Conservation (phyloP, 2,797 vertebrate species). For the Sciaenops ocellatus region DNA sequence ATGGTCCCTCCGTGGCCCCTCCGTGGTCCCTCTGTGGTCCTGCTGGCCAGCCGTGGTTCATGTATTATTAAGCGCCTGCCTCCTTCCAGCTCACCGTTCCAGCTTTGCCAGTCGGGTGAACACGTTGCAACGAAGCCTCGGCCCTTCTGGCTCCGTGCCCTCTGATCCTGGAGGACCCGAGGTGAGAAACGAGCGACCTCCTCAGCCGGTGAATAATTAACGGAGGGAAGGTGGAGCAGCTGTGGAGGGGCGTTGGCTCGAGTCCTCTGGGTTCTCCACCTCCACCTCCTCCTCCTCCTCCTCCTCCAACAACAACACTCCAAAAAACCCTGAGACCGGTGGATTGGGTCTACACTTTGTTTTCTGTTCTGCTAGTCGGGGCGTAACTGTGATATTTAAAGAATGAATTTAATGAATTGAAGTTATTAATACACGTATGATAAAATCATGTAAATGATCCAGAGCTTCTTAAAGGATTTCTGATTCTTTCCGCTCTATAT, state of each 20-base stretch:
- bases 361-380: no score
- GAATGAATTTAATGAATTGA: no score
- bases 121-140: conserved; percentile 50
- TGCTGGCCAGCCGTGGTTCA: conserved; percentile 40
- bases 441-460: no score
- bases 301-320: neutral
- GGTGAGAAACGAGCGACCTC: conserved; percentile 74
- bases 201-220: conserved; percentile 83
- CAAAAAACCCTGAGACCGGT: neutral
- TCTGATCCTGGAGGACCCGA: conserved; percentile 76
- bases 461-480: no score
- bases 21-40: neutral
- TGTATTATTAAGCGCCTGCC: conserved; percentile 75
- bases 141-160: conserved; percentile 73
- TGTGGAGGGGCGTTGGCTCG: conserved; percentile 54
- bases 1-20: no score
- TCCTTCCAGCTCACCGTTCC: conserved; percentile 14
- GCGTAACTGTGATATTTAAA: no score
- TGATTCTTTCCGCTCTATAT: no score
- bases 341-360: no score
- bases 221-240: conserved; percentile 70
- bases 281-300: conserved; percentile 34
- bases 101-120: conserved; percentile 80
- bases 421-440: no score
- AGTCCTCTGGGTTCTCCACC: conserved; percentile 39